Percentiles rank a stretch among this genome's conserved stretches.
These are phyloP conservation scores for Rhyacophila brunnea DNA, from an alignment of 1,140 invertebrate genomes.

Conservation along the genomic window DNA sequence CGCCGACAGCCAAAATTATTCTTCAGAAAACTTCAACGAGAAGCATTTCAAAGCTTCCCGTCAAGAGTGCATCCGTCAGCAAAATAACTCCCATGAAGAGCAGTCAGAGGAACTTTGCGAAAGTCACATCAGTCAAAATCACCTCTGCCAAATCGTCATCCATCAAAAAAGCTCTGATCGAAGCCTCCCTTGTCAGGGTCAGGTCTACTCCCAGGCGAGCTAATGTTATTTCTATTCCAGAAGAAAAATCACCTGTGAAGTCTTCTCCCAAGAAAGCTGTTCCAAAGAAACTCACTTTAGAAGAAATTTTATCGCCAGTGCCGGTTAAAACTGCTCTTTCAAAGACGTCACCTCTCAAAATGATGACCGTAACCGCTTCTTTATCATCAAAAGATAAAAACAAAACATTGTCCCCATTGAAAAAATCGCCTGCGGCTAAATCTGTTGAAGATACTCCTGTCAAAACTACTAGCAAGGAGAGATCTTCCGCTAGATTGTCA, in stretches of 20 bases:
- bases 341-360: neutral
- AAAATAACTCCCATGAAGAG: neutral
- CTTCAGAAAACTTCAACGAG: too few relatives aligned
- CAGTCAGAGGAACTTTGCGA: neutral
- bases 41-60: too few relatives aligned
- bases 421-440: neutral
- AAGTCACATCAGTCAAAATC: neutral
- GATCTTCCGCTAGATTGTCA: too few relatives aligned
- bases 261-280: slow-evolving; percentile 3
- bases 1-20: too few relatives aligned
- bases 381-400: neutral
- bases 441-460: neutral
- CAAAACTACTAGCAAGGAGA: too few relatives aligned
- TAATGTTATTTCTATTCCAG: neutral
- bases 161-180: neutral
- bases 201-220: neutral
- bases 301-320: neutral
- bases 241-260: neutral
- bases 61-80: neutral
- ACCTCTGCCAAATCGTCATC: slow-evolving; percentile 1
- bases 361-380: too few relatives aligned
- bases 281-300: slow-evolving; percentile 8
- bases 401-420: neutral
- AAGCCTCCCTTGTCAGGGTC: neutral
- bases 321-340: neutral